These are phyloP conservation scores for Pseudonaja textilis DNA, from an alignment of 2,113 vertebrate genomes.

Conservation along the genomic window DNA sequence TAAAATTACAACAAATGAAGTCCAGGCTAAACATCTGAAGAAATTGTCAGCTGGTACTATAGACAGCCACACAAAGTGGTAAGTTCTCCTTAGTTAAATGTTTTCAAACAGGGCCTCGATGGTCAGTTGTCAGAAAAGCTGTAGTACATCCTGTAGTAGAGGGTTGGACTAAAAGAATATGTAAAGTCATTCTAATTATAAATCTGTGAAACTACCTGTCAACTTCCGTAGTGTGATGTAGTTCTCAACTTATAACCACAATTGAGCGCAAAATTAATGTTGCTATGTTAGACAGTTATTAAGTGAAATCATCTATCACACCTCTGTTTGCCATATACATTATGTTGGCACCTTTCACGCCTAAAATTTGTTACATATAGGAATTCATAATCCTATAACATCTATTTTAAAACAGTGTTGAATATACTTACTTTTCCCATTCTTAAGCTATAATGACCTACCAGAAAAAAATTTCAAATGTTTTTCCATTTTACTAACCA, in stretches of 20 bases:
- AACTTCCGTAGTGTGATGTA: neutral
- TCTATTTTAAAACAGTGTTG: neutral
- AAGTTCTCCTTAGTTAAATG: neutral
- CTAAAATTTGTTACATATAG: neutral
- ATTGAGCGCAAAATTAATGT: neutral
- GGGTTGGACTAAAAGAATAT: neutral
- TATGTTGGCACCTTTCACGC: neutral
- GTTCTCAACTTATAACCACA: neutral
- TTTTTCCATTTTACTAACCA: constrained; percentile 77
- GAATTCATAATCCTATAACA: neutral
- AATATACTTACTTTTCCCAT: constrained; percentile 55
- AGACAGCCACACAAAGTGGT: neutral
- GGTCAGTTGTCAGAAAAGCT: neutral
- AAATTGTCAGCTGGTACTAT: neutral
- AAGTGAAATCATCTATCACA: neutral
- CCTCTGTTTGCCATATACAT: neutral
- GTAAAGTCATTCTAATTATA: neutral
- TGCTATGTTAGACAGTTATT: neutral
- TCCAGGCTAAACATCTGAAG: neutral
- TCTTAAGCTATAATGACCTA: constrained; percentile 59
- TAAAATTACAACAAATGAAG: neutral
- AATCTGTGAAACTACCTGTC: neutral
- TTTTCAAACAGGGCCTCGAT: neutral
- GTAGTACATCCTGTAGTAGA: neutral
- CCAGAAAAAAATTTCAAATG: constrained; percentile 69